Base-by-base conservation (phyloP, 2,888 invertebrate genomes). In the Tillus elongatus region DNA sequence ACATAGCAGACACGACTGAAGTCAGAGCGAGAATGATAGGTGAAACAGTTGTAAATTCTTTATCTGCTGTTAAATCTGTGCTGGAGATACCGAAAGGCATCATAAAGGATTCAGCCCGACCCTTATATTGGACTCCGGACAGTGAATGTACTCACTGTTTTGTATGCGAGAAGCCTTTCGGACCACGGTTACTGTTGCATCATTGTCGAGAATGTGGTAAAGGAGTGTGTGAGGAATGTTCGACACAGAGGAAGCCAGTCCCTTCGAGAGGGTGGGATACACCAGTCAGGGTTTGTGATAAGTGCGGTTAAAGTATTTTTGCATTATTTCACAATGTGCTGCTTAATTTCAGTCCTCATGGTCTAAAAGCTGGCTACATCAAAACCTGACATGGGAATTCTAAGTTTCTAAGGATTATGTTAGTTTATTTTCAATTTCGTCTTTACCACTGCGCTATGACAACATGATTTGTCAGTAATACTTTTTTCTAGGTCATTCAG, bases 71-170 rank as follows among this genome's bases (percentile, higher is more conserved):
- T 3, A 79, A 80, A 12, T 74, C 78, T 0, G 79, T 80, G 27
- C 65, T 84, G 4, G 80, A 77, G 46, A 82, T 82, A 61, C 82
- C 86, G 2, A 76, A 79, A 63, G 79, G 83, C 77, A 58, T 79
- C 30, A 77, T 88, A 31, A 86, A 85, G 60, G 82, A 83, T 46
- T 72, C 78, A 3, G 83, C 79, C 3, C 68, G 85, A 26, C 87
- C 87, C 1, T 64, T 74, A 0, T 88, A 88, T 60, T 88, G 88
- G 88, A 74, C 79, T 16, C 82, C 86, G 1, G 87, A 88, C 60
- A 70, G 70, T 3, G 77, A 82, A 51, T 75, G 83, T 34, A 69
- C 68, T 12, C 61, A 65, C 36, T 88, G 88, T 58, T 68, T 64
- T 42, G 73, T 80, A 8, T 88, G 88, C 57, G 63, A 72, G 14